Conservation (phyloP, 2,888 invertebrate species). For the Drosophila borborema region DNA sequence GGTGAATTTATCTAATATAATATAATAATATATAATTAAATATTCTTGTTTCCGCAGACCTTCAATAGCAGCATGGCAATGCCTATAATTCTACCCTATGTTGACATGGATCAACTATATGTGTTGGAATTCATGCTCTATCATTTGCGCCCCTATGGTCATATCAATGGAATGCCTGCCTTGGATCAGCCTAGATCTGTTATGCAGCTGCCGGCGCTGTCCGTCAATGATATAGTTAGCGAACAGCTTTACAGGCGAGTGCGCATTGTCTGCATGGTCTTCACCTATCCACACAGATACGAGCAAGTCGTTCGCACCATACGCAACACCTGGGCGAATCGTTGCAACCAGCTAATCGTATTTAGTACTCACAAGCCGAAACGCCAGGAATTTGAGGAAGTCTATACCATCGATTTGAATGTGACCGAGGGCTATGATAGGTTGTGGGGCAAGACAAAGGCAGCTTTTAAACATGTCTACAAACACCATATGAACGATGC, state of each 20-base stretch:
- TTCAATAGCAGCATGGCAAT: slow-evolving; percentile 92
- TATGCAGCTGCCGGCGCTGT: not conserved
- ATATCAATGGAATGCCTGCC: slow-evolving; percentile 61
- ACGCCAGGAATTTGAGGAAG: slow-evolving; percentile 63
- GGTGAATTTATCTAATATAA: slow-evolving; percentile 9
- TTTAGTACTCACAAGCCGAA: slow-evolving; percentile 89
- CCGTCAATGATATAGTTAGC: slow-evolving; percentile 22
- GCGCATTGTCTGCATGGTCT: slow-evolving; percentile 57
- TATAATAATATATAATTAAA: too few relatives aligned
- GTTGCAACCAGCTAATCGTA: slow-evolving; percentile 93
- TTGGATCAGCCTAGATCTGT: slow-evolving; percentile 31
- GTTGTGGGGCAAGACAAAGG: slow-evolving; percentile 98
- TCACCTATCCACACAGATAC: slow-evolving; percentile 91
- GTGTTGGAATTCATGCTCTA: slow-evolving; percentile 97
- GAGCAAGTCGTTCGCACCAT: slow-evolving; percentile 94
- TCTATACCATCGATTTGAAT: slow-evolving; percentile 92
- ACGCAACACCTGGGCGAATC: slow-evolving; percentile 96
- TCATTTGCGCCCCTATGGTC: slow-evolving; percentile 93
- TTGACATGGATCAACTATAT: slow-evolving; percentile 95
- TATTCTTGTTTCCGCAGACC: slow-evolving; percentile 55
- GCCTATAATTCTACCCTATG: slow-evolving; percentile 97
- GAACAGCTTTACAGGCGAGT: slow-evolving; percentile 27
- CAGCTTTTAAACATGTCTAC: slow-evolving; percentile 94
- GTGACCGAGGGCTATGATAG: slow-evolving; percentile 93
- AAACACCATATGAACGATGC: slow-evolving; percentile 92